Evolutionary conservation across 1,140 invertebrate genomes (phyloP), one percentile per base, ranked within the genome.

Genomic region (Goniozus legneri): DNA sequence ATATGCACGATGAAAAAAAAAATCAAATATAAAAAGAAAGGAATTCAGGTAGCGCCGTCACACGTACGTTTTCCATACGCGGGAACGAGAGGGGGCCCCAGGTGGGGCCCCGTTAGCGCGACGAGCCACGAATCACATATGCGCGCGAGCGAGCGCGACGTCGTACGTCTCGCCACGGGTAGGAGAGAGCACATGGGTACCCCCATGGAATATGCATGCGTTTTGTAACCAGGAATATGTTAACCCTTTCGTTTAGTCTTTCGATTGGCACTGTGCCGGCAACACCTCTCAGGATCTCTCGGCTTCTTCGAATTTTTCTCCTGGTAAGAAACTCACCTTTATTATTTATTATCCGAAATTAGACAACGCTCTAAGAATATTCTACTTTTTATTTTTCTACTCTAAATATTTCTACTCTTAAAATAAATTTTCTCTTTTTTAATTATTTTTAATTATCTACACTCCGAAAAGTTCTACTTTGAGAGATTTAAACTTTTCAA

Each of bases 241-340:
- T 73, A 76, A 76, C 72, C 73, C 72, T 73, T 76, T 67, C 44
- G 67, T 54, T 76, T 74, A 76, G 73, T 76, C 72, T 70, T 70
- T 60, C 62, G 61, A 73, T 71, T 68, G 70, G 64, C 71, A 66
- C 58, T 60, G 65, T 54, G 44, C 64, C 58, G 58, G 65, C 64
- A 76, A 74, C 72, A 76, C 64, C 73, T 74, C 69, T 31, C 14
- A 27, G 14, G 19, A 21, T 10, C 4, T 27, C 24, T 27, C 24
- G 4, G 24, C 35, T 15, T 22, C 12, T 12, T 22, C n/a, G 31
- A 14, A 20, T n/a, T n/a, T n/a, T n/a, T n/a, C n/a, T n/a, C n/a
- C n/a, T n/a, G n/a, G n/a, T n/a, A n/a, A n/a, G n/a, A n/a, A n/a
- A n/a, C n/a, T n/a, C n/a, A n/a, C n/a, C n/a, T n/a, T n/a, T n/a